Base-by-base conservation (phyloP, 2,113 vertebrate species). In the Uria lomvia region DNA sequence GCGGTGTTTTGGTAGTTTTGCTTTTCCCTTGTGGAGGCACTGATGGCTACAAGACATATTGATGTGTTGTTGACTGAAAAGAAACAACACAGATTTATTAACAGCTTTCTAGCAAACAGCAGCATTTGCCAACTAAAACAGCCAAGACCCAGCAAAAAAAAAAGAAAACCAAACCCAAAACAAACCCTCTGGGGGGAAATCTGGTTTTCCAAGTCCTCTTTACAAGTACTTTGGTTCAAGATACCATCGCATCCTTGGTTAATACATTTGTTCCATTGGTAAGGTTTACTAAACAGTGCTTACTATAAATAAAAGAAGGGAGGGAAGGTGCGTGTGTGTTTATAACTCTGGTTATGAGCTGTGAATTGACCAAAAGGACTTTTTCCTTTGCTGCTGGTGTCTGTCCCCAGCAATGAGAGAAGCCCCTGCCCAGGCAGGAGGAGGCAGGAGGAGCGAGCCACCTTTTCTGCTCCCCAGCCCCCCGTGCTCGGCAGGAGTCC, bases 401-500 rank as follows among this genome's bases (percentile, higher is more conserved):
- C 52, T 47, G 15, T 34, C 40, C 34, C 59, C 22, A 29, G 56
- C 1, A 3, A 34, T 22, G 34, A 45, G 16, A 43, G 43, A 68
- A 59, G 62, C 26, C 23, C 17, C 52, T 14, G 13, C 68, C 17
- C 38, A 18, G 11, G 42, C 42, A 47, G 50, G 50, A 32, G 26
- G n/a, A 45, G 34, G 43, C 67, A 56, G 58, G 15, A 38, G 7
- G 59, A 40, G 18, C 11, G 19, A 71, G 26, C 15, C 38, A 63
- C 42, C 11, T 49, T 12, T 52, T 12, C 32, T 36, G 22, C 30
- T 63, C 27, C 63, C 29, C 38, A 67, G 11, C 26, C 40, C 34
- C 13, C 24, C 11, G 2, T 8, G 50, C 18, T 49, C 3, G 0
- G 7, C 15, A 27, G 32, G 16, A 56, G 34, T 29, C 55, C 43